These are phyloP conservation scores for Actinemys pallida DNA, from an alignment of 2,113 vertebrate genomes.

Conservation along the genomic window DNA sequence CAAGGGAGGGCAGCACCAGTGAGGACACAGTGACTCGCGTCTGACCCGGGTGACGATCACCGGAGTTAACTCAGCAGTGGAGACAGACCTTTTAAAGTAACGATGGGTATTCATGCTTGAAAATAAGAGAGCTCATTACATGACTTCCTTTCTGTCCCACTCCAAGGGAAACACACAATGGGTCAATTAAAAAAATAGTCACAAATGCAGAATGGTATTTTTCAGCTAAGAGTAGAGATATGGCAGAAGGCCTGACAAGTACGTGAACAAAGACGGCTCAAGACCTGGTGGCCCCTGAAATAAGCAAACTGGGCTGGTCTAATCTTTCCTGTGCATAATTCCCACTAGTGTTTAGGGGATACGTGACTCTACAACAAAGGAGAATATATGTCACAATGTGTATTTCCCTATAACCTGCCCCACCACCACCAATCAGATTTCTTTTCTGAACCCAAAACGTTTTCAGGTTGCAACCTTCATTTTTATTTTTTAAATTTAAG, in stretches of 20 bases:
- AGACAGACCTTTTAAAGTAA: neutral
- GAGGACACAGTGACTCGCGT: neutral
- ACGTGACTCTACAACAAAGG: accelerated
- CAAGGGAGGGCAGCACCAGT: accelerated
- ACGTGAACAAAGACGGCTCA: neutral
- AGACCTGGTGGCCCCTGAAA: accelerated
- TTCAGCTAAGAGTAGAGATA: neutral
- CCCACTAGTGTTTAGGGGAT: accelerated
- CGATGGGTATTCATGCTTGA: neutral
- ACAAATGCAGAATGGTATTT: neutral
- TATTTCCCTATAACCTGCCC: neutral
- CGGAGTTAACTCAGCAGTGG: accelerated
- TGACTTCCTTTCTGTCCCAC: slow-evolving; percentile 46
- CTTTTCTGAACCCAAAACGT: neutral
- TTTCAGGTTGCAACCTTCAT: neutral
- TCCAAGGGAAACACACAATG: slow-evolving; percentile 17
- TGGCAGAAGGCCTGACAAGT: neutral
- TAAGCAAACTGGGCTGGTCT: neutral
- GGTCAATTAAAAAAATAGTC: slow-evolving; percentile 55
- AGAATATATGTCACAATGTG: neutral
- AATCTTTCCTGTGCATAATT: neutral
- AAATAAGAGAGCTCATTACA: slow-evolving; percentile 23
- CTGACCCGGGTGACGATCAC: neutral
- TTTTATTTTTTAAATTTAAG: neutral
- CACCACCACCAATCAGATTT: neutral